A percentile compares a stretch with the other conserved stretches of the same genome.
phyloP scores from a whole-genome alignment of 1,140 invertebrate genomes.

The Phortica variegata region DNA sequence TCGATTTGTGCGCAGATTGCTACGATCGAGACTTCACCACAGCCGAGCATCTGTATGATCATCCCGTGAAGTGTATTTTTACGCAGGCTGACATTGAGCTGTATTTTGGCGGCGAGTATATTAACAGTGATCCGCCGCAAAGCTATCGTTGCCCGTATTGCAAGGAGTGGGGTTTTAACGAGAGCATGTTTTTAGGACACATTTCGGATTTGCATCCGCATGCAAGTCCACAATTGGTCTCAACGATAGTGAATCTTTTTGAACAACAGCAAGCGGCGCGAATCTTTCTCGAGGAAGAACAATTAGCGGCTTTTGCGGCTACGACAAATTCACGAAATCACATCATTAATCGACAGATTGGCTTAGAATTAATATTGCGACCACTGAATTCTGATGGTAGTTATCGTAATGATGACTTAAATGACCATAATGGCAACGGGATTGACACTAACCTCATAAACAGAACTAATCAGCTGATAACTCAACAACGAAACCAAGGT shows the following conservation, averaged over 20 bases:
- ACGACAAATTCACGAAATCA: conserved; percentile 31
- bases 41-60: conserved; percentile 33
- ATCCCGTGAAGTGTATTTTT: conserved; percentile 34
- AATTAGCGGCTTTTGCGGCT: conserved; percentile 29
- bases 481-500: conserved; percentile 14
- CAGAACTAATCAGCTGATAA: too few species aligned
- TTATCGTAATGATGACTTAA: conserved; percentile 16
- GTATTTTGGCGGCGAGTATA: conserved; percentile 37
- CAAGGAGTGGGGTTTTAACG: conserved; percentile 39
- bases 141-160: conserved; percentile 42
- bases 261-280: conserved; percentile 39
- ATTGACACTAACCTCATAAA: too few species aligned
- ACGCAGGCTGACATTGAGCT: conserved; percentile 32
- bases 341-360: conserved; percentile 21
- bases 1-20: conserved; percentile 31
- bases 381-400: conserved; percentile 40
- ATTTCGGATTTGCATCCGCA: conserved; percentile 23
- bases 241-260: conserved; percentile 36
- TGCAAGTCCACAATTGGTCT: conserved; percentile 31
- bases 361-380: conserved; percentile 27
- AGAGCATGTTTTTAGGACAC: conserved; percentile 41
- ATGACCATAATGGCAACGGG: too few species aligned
- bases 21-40: conserved; percentile 34
- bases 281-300: conserved; percentile 40
- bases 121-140: conserved; percentile 35